A percentile compares a stretch with the other conserved stretches of the same genome.
Evolutionary conservation across 2,888 invertebrate genomes (phyloP).

Genomic region (Trachelus iudaicus): DNA sequence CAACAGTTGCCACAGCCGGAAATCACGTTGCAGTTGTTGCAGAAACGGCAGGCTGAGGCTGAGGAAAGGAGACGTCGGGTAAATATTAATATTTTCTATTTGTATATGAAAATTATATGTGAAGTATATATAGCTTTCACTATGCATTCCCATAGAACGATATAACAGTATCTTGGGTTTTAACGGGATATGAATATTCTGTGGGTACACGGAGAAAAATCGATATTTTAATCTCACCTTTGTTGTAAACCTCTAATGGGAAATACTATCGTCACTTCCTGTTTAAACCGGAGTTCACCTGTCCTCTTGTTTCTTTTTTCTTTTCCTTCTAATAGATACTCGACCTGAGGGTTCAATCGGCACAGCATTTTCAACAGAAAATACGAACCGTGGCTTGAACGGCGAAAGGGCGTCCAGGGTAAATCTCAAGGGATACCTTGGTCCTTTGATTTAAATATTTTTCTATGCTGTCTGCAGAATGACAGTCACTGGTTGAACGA

Average conservation of each 20-base stretch:
- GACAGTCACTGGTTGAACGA: not conserved
- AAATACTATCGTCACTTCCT: not conserved
- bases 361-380: conserved; percentile 36
- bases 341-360: conserved; percentile 35
- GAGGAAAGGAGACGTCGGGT: conserved; percentile 75
- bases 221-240: not conserved
- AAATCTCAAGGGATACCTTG: not conserved
- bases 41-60: conserved; percentile 79
- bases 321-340: conserved; percentile 34
- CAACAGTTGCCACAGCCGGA: conserved; percentile 69
- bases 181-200: not conserved
- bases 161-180: not conserved
- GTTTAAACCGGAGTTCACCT: not conserved
- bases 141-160: not conserved
- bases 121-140: not conserved
- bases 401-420: not conserved
- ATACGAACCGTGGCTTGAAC: not conserved
- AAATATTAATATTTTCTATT: not conserved
- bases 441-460: conserved; percentile 22
- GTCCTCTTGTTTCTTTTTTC: not conserved
- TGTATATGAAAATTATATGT: not conserved
- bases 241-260: not conserved
- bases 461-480: conserved; percentile 15
- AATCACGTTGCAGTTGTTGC: conserved; percentile 71
- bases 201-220: not conserved